These are phyloP conservation scores for Druon quercuslanigerum DNA, from an alignment of 1,140 invertebrate species.

Conservation along the genomic window DNA sequence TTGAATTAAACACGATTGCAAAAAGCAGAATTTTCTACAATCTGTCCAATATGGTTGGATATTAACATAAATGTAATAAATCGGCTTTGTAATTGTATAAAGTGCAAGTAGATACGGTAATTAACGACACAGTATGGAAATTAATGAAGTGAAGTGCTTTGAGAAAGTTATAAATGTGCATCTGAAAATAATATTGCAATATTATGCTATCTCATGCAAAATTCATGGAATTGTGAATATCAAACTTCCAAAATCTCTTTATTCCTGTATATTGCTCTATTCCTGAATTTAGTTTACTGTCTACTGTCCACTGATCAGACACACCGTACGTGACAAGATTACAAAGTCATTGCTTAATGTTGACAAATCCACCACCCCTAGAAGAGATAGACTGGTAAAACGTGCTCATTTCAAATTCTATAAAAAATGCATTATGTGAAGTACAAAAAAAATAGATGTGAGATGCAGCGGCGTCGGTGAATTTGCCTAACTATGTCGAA, in stretches of 20 bases:
- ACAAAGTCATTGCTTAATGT: conserved; percentile 12
- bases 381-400: background rate
- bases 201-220: background rate
- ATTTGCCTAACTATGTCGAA: no score
- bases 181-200: background rate
- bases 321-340: conserved; percentile 6
- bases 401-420: background rate
- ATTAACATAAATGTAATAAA: no score
- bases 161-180: background rate
- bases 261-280: background rate
- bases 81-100: background rate
- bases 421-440: background rate
- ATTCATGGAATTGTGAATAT: background rate
- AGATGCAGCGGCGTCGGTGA: no score
- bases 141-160: background rate
- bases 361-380: background rate
- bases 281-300: background rate
- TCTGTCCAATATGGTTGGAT: no score
- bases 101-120: background rate
- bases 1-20: no score
- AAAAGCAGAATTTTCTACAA: no score
- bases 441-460: no score
- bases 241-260: background rate
- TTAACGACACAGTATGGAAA: background rate
- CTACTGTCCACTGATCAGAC: background rate